These are phyloP conservation scores for Corbicula japonica DNA, from an alignment of 2,888 invertebrate genomes.

Conservation along the genomic window DNA sequence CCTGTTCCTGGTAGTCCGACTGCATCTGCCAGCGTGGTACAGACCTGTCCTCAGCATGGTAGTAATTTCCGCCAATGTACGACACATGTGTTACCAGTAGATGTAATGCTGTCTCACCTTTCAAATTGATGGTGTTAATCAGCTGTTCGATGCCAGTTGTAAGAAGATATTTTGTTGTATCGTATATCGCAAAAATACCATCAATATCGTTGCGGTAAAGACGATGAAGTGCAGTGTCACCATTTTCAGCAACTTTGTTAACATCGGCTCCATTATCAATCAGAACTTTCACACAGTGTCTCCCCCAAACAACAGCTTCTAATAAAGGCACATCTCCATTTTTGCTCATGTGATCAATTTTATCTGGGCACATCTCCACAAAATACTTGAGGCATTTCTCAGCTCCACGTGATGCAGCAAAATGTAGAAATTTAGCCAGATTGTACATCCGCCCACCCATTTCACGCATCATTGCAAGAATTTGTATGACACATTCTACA, in stretches of 20 bases:
- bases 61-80: conserved; percentile 84
- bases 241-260: conserved; percentile 90
- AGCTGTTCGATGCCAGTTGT: conserved; percentile 91
- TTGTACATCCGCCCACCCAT: conserved; percentile 39
- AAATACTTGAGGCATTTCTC: conserved; percentile 81
- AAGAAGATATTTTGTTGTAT: conserved; percentile 90
- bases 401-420: conserved; percentile 89
- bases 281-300: conserved; percentile 89
- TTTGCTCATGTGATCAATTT: conserved; percentile 83
- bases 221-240: conserved; percentile 89
- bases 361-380: conserved; percentile 76
- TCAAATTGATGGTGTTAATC: conserved; percentile 91
- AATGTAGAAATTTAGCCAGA: conserved; percentile 69
- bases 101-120: conserved; percentile 92
- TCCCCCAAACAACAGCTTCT: conserved; percentile 91
- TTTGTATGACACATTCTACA: conserved; percentile 78
- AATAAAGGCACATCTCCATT: conserved; percentile 93
- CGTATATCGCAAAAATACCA: conserved; percentile 88
- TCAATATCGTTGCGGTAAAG: conserved; percentile 87
- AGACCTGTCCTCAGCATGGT: conserved; percentile 87
- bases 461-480: conserved; percentile 48
- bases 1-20: conserved; percentile 81
- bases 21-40: conserved; percentile 81
- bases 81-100: conserved; percentile 87
- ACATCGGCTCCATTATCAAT: conserved; percentile 90